A percentile compares a stretch with the other conserved stretches of the same genome.
phyloP scores from a whole-genome alignment of 2,888 invertebrate genomes.

The Lasioglossum marginatum region DNA sequence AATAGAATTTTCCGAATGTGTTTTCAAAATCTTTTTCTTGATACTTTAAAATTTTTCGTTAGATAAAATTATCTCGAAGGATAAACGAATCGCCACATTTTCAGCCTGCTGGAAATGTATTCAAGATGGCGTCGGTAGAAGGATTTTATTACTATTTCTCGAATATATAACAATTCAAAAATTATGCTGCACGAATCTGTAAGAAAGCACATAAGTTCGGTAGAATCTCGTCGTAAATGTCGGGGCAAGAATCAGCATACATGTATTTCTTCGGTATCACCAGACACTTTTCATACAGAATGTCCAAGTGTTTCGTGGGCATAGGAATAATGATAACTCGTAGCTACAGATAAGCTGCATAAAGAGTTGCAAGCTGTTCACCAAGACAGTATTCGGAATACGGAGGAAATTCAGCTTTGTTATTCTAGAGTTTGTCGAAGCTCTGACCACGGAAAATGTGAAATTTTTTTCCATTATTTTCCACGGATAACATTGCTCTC shows the following conservation, averaged over 20 bases:
- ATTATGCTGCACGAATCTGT: background rate
- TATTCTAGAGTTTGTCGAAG: background rate
- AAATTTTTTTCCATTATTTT: background rate
- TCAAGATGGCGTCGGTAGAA: background rate
- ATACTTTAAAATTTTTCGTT: background rate
- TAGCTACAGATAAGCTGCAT: conserved; percentile 18
- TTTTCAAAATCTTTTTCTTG: background rate
- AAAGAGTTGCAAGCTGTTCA: conserved; percentile 5
- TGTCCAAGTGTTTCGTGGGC: background rate
- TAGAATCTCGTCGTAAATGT: conserved; percentile 12
- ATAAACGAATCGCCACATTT: background rate
- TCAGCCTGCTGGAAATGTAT: background rate
- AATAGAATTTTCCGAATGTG: background rate
- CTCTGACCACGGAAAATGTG: background rate
- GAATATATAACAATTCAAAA: background rate
- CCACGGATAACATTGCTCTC: background rate
- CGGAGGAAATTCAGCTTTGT: background rate
- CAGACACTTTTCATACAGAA: background rate
- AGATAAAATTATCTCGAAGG: too few species aligned
- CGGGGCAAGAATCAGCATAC: background rate
- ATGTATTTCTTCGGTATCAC: conserved; percentile 12
- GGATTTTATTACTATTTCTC: background rate
- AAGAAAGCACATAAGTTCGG: conserved; percentile 14
- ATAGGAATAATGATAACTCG: conserved; percentile 14
- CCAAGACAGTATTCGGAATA: background rate